These are phyloP conservation scores for Rhinatrema bivittatum DNA, from an alignment of 2,797 vertebrate genomes.

Conservation along the genomic window DNA sequence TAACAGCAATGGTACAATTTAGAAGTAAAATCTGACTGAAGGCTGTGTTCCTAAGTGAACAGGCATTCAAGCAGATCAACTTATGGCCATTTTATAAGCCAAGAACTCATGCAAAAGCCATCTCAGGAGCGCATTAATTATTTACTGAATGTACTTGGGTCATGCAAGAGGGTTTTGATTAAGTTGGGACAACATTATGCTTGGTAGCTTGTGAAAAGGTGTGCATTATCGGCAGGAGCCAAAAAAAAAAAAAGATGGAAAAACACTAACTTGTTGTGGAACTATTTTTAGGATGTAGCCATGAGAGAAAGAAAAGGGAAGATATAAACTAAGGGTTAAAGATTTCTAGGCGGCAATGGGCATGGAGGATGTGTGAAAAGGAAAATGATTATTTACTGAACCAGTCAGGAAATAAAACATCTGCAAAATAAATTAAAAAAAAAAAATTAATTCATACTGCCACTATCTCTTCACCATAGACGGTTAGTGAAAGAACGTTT, in stretches of 20 bases:
- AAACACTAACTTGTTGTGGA: constrained; percentile 45
- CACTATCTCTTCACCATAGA: too few species aligned
- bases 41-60: constrained; percentile 37
- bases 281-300: constrained; percentile 43
- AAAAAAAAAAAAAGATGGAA: constrained; percentile 58
- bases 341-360: too few species aligned
- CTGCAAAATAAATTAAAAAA: too few species aligned
- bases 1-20: constrained; percentile 22
- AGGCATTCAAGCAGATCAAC: constrained; percentile 60
- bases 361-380: too few species aligned
- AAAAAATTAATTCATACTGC: too few species aligned
- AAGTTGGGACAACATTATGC: constrained; percentile 70
- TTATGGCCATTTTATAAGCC: constrained; percentile 47
- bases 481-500: too few species aligned
- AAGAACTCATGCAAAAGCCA: constrained; percentile 44
- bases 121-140: constrained; percentile 63
- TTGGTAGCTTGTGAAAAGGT: constrained; percentile 53
- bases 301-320: constrained; percentile 13
- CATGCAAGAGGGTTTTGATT: constrained; percentile 57
- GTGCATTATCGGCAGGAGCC: constrained; percentile 39
- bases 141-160: constrained; percentile 58
- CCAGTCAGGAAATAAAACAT: too few species aligned
- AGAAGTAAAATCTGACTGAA: constrained; percentile 24
- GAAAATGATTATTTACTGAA: too few species aligned
- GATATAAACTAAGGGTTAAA: not conserved